A percentile compares a stretch with the other conserved stretches of the same genome.
phyloP scores from a whole-genome alignment of 30 jellyfish, hydroid and myxozoan species.

The Haliclystus octoradiatus region DNA sequence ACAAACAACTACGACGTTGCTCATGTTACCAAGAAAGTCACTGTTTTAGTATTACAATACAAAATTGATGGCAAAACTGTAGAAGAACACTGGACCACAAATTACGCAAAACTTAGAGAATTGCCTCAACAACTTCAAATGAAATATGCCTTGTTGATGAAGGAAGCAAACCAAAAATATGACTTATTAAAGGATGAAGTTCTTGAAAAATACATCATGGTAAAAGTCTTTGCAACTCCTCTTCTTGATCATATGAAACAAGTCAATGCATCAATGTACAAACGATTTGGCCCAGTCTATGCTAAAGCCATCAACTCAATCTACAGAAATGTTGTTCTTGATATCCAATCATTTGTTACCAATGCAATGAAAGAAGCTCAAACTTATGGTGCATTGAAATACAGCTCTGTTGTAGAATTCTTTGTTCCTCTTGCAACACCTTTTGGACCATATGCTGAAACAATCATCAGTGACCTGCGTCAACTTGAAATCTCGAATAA shows the following conservation, averaged over 20 bases:
- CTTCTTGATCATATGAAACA: constrained; percentile 32
- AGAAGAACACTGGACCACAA: constrained; percentile 19
- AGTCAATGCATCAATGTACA: constrained; percentile 23
- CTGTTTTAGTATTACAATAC: constrained; percentile 10
- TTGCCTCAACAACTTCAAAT: constrained; percentile 51
- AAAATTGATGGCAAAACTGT: constrained; percentile 37
- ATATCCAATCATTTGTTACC: neutral
- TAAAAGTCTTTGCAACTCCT: constrained; percentile 38
- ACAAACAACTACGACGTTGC: neutral
- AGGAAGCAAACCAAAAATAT: neutral
- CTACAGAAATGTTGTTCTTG: neutral
- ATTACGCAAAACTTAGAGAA: constrained; percentile 15
- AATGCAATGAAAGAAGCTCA: constrained; percentile 11
- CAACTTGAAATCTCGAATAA: constrained; percentile 14
- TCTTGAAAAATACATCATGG: neutral
- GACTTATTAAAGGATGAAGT: neutral
- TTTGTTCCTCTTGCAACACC: constrained; percentile 54
- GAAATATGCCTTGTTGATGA: neutral
- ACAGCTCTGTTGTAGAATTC: constrained; percentile 17
- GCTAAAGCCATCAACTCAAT: constrained; percentile 8
- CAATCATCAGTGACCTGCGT: constrained; percentile 40
- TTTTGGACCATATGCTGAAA: constrained; percentile 31
- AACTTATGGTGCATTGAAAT: constrained; percentile 1
- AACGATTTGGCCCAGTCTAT: constrained; percentile 76
- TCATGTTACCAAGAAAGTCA: neutral